Conservation (phyloP, 2,888 invertebrate species). For the Anoncus sp. region DNA sequence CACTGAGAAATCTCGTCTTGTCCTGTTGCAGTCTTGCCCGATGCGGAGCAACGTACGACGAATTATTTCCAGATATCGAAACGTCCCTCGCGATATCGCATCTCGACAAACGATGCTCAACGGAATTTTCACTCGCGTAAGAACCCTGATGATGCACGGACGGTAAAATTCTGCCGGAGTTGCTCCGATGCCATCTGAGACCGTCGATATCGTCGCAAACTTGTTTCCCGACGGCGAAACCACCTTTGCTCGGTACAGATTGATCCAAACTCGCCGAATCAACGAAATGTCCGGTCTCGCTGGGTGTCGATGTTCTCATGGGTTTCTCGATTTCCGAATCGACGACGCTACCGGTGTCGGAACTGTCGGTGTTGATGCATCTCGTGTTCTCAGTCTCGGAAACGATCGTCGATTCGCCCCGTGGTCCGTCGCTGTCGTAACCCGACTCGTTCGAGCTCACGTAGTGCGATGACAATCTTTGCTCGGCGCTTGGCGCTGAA, state of each 20-base stretch:
- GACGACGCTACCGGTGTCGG: constrained; percentile 79
- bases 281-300: constrained; percentile 47
- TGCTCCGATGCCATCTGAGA: constrained; percentile 79
- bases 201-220: constrained; percentile 75
- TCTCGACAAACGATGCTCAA: constrained; percentile 15
- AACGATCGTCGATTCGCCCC: constrained; percentile 77
- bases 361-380: constrained; percentile 74
- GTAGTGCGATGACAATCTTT: constrained; percentile 85
- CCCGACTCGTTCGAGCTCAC: constrained; percentile 93
- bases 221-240: constrained; percentile 24
- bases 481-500: constrained; percentile 78
- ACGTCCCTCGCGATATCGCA: background rate
- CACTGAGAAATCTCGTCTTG: constrained; percentile 79
- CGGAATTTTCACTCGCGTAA: constrained; percentile 53
- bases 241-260: background rate
- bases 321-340: constrained; percentile 85
- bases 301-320: constrained; percentile 81
- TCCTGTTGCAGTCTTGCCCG: constrained; percentile 79
- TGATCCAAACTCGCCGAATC: constrained; percentile 12
- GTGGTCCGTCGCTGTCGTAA: constrained; percentile 90
- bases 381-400: constrained; percentile 78
- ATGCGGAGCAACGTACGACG: constrained; percentile 70
- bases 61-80: background rate
- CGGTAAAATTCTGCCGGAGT: constrained; percentile 78
- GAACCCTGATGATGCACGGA: constrained; percentile 77